A percentile compares a stretch with the other conserved stretches of the same genome.
These are phyloP conservation scores for Gallirallus australis DNA, from an alignment of 2,797 vertebrate genomes.

Conservation along the genomic window DNA sequence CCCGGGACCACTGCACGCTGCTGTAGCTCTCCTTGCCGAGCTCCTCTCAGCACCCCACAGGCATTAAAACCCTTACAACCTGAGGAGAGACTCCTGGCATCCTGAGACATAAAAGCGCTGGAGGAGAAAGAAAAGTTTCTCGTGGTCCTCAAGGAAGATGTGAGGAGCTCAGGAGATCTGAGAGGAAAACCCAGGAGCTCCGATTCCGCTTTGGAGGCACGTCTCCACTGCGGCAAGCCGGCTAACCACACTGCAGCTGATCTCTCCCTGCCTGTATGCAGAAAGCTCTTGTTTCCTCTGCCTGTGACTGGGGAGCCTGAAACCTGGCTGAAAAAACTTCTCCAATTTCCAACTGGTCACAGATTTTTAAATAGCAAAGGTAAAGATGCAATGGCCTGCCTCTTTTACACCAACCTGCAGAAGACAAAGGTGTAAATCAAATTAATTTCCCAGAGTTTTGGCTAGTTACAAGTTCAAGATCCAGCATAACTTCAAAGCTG, in stretches of 20 bases:
- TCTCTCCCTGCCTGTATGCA: not conserved
- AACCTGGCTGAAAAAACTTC: not conserved
- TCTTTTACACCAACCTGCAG: not conserved
- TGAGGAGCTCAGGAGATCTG: not conserved
- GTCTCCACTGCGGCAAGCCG: not conserved
- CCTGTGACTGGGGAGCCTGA: not conserved
- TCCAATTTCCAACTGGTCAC: not conserved
- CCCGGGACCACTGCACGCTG: not conserved
- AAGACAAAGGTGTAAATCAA: not conserved
- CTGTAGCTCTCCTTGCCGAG: not conserved
- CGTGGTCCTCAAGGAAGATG: not conserved
- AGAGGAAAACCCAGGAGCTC: not conserved
- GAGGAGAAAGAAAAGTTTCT: not conserved
- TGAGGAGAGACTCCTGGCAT: not conserved
- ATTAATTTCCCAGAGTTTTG: not conserved
- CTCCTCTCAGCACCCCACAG: not conserved
- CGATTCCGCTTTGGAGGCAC: not conserved
- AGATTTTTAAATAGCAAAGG: not conserved
- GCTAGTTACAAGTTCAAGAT: not conserved
- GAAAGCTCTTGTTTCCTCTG: not conserved
- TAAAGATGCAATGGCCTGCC: not conserved
- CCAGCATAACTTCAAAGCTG: not conserved
- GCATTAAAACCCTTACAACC: not conserved
- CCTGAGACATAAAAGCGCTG: not conserved
- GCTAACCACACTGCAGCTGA: accelerated